Evolutionary conservation across 2,888 invertebrate genomes (phyloP).

Genomic region (Panorpa germanica): DNA sequence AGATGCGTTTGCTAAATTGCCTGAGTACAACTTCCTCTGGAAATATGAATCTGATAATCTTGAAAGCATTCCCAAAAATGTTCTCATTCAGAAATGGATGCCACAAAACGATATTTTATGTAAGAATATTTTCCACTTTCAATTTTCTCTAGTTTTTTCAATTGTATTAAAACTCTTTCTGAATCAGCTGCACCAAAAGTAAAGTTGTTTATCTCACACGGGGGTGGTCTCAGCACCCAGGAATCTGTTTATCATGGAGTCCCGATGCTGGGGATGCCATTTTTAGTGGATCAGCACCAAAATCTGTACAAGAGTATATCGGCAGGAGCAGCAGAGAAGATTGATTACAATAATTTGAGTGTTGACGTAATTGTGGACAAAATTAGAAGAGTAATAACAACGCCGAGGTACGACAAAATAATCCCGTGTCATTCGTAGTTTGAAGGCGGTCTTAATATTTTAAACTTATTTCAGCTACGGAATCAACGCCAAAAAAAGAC

Average conservation of each 20-base stretch:
- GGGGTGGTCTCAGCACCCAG: constrained; percentile 8
- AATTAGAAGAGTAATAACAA: too few relatives aligned
- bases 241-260: constrained; percentile 10
- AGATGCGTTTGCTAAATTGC: constrained; percentile 2
- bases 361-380: too few relatives aligned
- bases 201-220: constrained; percentile 8
- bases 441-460: too few relatives aligned
- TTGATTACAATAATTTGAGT: too few relatives aligned
- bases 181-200: constrained; percentile 8
- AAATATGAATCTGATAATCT: constrained; percentile 8
- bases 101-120: constrained; percentile 10
- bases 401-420: too few relatives aligned
- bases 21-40: constrained; percentile 8
- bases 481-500: constrained; percentile 5
- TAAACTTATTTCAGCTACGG: constrained; percentile 5
- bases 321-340: too few relatives aligned
- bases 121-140: too few relatives aligned
- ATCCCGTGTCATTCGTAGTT: too few relatives aligned
- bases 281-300: constrained; percentile 7
- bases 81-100: constrained; percentile 8
- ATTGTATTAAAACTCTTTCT: too few relatives aligned
- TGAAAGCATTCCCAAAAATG: constrained; percentile 8
- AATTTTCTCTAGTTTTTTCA: too few relatives aligned
- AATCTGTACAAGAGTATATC: too few relatives aligned
- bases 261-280: constrained; percentile 8